These are phyloP conservation scores for Drosophila anomalata DNA, from an alignment of 2,888 invertebrate species.

Conservation along the genomic window DNA sequence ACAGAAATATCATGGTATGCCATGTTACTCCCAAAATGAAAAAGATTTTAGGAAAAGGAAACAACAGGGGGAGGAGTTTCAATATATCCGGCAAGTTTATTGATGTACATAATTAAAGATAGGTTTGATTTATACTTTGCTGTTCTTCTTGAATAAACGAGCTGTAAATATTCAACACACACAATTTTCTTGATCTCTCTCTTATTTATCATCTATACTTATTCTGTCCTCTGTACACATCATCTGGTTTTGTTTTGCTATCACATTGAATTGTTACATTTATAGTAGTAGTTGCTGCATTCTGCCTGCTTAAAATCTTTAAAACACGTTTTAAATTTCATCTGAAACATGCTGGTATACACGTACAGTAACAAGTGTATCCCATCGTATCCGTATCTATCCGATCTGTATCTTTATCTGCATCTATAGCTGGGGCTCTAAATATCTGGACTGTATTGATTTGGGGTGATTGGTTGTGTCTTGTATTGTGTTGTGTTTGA, in stretches of 20 bases:
- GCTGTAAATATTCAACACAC: conserved; percentile 80
- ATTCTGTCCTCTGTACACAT: conserved; percentile 71
- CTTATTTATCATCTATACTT: conserved; percentile 65
- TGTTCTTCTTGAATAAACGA: conserved; percentile 72
- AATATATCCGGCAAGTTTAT: conserved; percentile 77
- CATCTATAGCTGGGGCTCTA: conserved; percentile 29
- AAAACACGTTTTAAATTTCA: conserved; percentile 75
- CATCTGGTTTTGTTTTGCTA: conserved; percentile 81
- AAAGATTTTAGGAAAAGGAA: background rate
- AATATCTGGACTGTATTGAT: conserved; percentile 31
- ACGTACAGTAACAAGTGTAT: conserved; percentile 40
- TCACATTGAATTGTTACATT: conserved; percentile 84
- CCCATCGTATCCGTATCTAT: conserved; percentile 11
- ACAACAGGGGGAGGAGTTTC: conserved; percentile 29
- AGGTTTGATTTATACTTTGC: conserved; percentile 69
- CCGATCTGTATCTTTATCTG: conserved; percentile 14
- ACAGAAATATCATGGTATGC: background rate
- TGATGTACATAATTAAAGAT: conserved; percentile 69
- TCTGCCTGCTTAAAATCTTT: conserved; percentile 74
- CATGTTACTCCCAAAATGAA: background rate
- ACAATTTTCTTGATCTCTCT: conserved; percentile 56
- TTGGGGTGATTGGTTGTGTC: conserved; percentile 31
- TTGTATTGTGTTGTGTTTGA: conserved; percentile 26
- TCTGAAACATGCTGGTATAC: conserved; percentile 71
- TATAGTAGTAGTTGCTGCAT: conserved; percentile 81